phyloP scores from a whole-genome alignment of 2,888 invertebrate species.

The Orgyia antiqua region DNA sequence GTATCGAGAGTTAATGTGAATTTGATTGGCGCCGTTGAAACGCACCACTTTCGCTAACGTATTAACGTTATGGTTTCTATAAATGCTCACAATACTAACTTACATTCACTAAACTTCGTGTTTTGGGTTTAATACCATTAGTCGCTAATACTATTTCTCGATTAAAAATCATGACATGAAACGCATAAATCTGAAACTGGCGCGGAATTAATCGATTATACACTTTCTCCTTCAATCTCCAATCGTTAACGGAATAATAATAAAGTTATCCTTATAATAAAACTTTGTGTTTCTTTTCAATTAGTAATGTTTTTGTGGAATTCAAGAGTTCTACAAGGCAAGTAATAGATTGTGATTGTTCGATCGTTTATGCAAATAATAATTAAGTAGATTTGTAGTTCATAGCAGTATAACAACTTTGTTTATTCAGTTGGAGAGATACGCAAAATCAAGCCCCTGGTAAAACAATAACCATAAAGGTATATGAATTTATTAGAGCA shows the following conservation, averaged over 20 bases:
- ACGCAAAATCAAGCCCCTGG: too few relatives aligned
- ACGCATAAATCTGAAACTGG: slow-evolving; percentile 19
- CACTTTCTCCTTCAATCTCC: slow-evolving; percentile 20
- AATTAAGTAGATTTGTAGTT: too few relatives aligned
- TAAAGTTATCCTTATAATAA: slow-evolving; percentile 11
- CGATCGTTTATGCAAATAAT: too few relatives aligned
- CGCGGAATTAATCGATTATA: slow-evolving; percentile 23
- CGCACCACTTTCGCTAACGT: slow-evolving; percentile 64
- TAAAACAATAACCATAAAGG: too few relatives aligned
- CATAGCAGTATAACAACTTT: too few relatives aligned
- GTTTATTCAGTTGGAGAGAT: too few relatives aligned
- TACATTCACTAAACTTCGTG: slow-evolving; percentile 32
- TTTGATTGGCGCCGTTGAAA: slow-evolving; percentile 61
- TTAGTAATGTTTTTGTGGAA: too few relatives aligned
- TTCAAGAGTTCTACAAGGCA: too few relatives aligned
- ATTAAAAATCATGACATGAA: slow-evolving; percentile 26
- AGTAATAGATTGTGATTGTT: too few relatives aligned
- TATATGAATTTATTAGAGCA: too few relatives aligned
- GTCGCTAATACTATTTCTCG: slow-evolving; percentile 19
- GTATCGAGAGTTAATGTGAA: slow-evolving; percentile 49
- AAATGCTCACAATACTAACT: slow-evolving; percentile 17
- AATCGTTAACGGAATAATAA: slow-evolving; percentile 5
- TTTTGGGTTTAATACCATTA: slow-evolving; percentile 24
- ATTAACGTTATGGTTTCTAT: slow-evolving; percentile 41
- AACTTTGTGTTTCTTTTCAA: slow-evolving; percentile 2